Base-by-base conservation (phyloP, 2,113 vertebrate species). In the Neogobius melanostomus region DNA sequence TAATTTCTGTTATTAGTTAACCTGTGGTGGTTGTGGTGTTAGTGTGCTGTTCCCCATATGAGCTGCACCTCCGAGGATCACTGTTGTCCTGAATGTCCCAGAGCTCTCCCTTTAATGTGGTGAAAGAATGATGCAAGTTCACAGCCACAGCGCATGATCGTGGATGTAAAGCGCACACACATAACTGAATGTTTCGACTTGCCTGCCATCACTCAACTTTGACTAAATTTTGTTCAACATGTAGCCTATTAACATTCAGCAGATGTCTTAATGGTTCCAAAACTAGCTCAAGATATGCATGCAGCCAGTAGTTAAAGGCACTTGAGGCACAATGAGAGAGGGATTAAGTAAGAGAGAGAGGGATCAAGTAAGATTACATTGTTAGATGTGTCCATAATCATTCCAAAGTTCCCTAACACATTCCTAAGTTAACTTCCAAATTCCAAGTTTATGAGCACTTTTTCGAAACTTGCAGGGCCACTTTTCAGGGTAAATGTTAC, bases 51-150 rank as follows among this genome's bases (percentile, higher is more conserved):
- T 51, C 71, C 83, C 81, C 80, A 17, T 6, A 72, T 59, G 82
- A 60, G 47, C 56, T 77, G 53, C 60, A 54, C 84, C 54, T 1
- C 0, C 48, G 82, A 78, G 86, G 62, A 59, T 80, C 61, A 0
- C 4, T 68, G 73, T 74, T 65, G 80, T 83, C 75, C 57, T 67
- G 10, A 12, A 54, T 0, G 3, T 75, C 80, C 78, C 83, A 43
- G 14, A 11, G 74, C 28, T 43, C 74, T 70, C 64, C 16, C 16
- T 42, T 53, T 65, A 11, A 84, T 82, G 68, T 90, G 87, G 82
- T 82, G 88, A 85, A 84, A 88, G 76, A 77, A 85, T 91, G 88
- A 90, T 90, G 90, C 89, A 90, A 91, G 80, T 44, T 36, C 68
- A n/a, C 11, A 64, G 74, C 77, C 45, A 66, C 59, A 74, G 56